Evolutionary conservation across 2,888 invertebrate species (phyloP).

Genomic region (Ornithoptera alexandrae): DNA sequence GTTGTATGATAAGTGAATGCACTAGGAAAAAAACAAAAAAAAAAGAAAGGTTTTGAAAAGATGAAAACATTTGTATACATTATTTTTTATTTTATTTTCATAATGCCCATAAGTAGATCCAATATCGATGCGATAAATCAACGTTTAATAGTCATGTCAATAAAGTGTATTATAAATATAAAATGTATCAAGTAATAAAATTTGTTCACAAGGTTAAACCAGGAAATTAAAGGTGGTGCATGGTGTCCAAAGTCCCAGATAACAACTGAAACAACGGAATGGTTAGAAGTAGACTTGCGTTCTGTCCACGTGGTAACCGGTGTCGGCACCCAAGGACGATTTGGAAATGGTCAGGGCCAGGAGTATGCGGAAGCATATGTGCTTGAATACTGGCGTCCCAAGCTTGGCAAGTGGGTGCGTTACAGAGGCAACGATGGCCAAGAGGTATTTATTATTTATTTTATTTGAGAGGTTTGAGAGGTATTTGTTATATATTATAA

Average conservation of each 20-base stretch:
- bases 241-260: slow-evolving; percentile 94
- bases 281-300: slow-evolving; percentile 90
- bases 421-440: slow-evolving; percentile 86
- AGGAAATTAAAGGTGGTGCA: slow-evolving; percentile 91
- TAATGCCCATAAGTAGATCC: too few relatives aligned
- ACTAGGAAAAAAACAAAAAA: slow-evolving; percentile 45
- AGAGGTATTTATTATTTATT: slow-evolving; percentile 81
- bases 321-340: slow-evolving; percentile 91
- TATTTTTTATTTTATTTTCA: too few relatives aligned
- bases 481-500: too few relatives aligned
- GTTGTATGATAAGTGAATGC: slow-evolving; percentile 55
- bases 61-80: too few relatives aligned
- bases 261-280: slow-evolving; percentile 87
- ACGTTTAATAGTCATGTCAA: too few relatives aligned
- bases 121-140: too few relatives aligned
- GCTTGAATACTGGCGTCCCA: slow-evolving; percentile 91
- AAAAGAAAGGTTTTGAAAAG: too few relatives aligned
- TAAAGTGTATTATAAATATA: too few relatives aligned
- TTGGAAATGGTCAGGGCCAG: slow-evolving; percentile 93
- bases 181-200: neutral
- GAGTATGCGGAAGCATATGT: slow-evolving; percentile 92
- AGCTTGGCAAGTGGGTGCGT: slow-evolving; percentile 89
- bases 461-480: too few relatives aligned
- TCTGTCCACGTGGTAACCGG: slow-evolving; percentile 89
- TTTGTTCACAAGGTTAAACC: slow-evolving; percentile 82